Evolutionary conservation across 2,797 vertebrate genomes (phyloP).

Genomic region (Lacerta bilineata): DNA sequence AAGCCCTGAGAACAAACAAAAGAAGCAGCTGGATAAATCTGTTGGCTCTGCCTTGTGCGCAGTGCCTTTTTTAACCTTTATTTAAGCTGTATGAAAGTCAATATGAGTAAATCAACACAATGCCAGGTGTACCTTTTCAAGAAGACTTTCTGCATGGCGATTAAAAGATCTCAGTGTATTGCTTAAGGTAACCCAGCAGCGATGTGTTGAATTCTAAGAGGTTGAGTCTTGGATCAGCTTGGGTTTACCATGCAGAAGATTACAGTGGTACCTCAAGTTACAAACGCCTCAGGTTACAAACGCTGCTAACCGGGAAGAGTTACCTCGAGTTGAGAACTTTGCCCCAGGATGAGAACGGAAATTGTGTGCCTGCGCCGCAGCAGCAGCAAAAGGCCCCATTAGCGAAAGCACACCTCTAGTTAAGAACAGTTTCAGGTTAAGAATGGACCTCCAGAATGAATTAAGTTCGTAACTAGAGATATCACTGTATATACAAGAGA

Average conservation of each 20-base stretch:
- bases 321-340: too few relatives aligned
- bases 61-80: not conserved
- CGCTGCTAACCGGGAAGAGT: too few relatives aligned
- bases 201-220: not conserved
- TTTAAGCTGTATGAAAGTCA: slow-evolving; percentile 18
- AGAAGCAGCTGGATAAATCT: not conserved
- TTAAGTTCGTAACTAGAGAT: too few relatives aligned
- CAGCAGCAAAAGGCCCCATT: too few relatives aligned
- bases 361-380: too few relatives aligned
- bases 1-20: not conserved
- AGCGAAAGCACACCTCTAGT: too few relatives aligned
- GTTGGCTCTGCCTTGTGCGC: not conserved
- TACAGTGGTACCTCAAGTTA: too few relatives aligned
- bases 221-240: not conserved
- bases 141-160: not conserved
- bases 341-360: too few relatives aligned
- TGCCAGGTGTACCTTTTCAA: not conserved
- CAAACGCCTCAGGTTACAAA: too few relatives aligned
- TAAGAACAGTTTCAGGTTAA: too few relatives aligned
- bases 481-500: not conserved
- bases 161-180: not conserved
- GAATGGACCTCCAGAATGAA: too few relatives aligned
- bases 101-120: slow-evolving; percentile 20
- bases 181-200: not conserved
- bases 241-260: not conserved